Base-by-base conservation (phyloP, 2,888 invertebrate genomes). In the Erebia aethiops region DNA sequence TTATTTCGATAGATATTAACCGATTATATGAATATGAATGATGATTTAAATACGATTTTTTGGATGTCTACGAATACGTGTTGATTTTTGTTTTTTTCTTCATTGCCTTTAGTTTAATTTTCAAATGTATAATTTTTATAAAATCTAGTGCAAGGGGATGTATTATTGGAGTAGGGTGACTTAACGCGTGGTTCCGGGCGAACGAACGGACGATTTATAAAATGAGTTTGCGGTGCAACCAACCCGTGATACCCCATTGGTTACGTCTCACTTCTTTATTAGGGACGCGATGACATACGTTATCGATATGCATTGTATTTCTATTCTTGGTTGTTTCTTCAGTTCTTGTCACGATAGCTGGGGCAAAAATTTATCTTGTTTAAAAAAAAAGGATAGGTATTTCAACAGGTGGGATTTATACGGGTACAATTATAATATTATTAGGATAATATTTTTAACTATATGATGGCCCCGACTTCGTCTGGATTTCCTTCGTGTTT, bases 151-250 rank as follows among this genome's bases (percentile, higher is more conserved):
- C 82, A 83, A 80, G 82, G 80, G 81, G 82, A 82, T 84, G 81
- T 82, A 84, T 87, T 86, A 80, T 78, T 80, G 79, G 75, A 79
- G 81, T 84, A 84, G 89, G 89, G 91, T 86, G 89, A 84, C 84
- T 84, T 86, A 87, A 88, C 88, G 89, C 89, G 87, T 89, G 89
- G 91, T 92, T 92, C 92, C 92, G 92, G 89, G 80, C 87, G 88
- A 88, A 79, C 84, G 89, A 83, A 82, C 89, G 82, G 82, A 81
- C 92, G 92, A 92, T 92, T 92, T 92, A 92, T 90, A 91, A 92
- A 92, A 92, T 91, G 92, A 92, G 93, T 92, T 92, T 92, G 93
- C 88, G 92, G 92, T 90, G 91, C 92, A 90, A 90, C 92, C 91
- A 88, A 87, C 84, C 90, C 89, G 88, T 88, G 90, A 88, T 91